Evolutionary conservation across 2,888 invertebrate genomes (phyloP).

Genomic region (Lepidocyrtinus sp.): DNA sequence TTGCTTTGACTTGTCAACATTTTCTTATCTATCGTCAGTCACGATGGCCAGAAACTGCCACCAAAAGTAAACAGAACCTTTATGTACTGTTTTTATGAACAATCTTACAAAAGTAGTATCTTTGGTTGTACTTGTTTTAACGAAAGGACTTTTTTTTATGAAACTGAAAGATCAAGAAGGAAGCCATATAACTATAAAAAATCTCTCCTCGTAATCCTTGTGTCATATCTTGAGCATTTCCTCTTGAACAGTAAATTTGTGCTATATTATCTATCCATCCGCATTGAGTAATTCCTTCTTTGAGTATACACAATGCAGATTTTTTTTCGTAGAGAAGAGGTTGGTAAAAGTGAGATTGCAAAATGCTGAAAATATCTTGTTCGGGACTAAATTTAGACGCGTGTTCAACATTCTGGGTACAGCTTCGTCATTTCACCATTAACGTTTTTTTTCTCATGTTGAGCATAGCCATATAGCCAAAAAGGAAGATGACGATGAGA

Average conservation of each 20-base stretch:
- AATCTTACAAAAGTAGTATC: no score
- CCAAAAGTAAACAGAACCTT: background rate
- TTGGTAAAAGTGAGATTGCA: constrained; percentile 18
- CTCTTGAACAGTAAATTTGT: background rate
- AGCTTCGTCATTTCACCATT: background rate
- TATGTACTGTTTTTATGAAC: no score
- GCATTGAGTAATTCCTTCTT: no score
- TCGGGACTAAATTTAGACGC: constrained; percentile 53
- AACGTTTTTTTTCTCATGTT: background rate
- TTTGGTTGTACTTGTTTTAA: background rate
- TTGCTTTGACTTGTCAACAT: background rate
- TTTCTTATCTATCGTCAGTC: background rate
- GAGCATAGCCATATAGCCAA: background rate
- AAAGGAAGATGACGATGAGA: background rate
- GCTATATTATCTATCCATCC: no score
- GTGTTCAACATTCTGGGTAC: constrained; percentile 24
- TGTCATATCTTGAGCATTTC: background rate
- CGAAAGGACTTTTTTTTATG: background rate
- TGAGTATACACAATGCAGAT: background rate
- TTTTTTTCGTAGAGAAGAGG: constrained; percentile 14
- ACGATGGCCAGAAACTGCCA: background rate
- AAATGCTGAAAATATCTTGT: constrained; percentile 53
- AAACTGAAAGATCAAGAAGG: no score
- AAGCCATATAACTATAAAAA: background rate
- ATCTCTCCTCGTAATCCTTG: background rate